Conservation (phyloP, 2,888 invertebrate genomes). For the Melikaiella ostensackeni region DNA sequence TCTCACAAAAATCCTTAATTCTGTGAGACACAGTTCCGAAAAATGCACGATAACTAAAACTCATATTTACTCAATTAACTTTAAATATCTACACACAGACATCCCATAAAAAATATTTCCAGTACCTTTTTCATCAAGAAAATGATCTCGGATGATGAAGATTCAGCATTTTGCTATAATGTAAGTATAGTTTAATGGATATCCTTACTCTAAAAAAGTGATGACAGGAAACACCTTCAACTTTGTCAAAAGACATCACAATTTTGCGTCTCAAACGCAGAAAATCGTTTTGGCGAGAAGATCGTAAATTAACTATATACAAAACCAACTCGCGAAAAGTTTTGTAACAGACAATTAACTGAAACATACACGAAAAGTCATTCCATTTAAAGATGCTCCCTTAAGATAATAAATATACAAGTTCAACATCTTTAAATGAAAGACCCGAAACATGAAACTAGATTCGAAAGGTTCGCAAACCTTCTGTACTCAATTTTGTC, state of each 20-base stretch:
- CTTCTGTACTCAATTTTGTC: conserved; percentile 8
- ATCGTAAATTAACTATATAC: conserved; percentile 6
- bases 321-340: not conserved
- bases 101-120: conserved; percentile 6
- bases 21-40: not conserved
- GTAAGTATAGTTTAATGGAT: conserved; percentile 13
- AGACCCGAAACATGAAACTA: not conserved
- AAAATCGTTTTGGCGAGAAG: not conserved
- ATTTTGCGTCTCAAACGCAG: not conserved
- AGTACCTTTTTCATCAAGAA: not conserved
- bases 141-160: conserved; percentile 5
- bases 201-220: not conserved
- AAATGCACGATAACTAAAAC: not conserved
- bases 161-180: conserved; percentile 6
- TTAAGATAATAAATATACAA: conserved; percentile 32
- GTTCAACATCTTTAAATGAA: conserved; percentile 34
- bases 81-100: not conserved
- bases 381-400: conserved; percentile 25
- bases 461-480: conserved; percentile 23
- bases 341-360: not conserved
- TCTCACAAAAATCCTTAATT: not conserved
- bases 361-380: not conserved
- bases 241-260: conserved; percentile 4
- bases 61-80: not conserved
- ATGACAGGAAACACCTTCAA: conserved; percentile 3